Base-by-base conservation (phyloP, 2,113 vertebrate species). In the Saccopteryx leptura region DNA sequence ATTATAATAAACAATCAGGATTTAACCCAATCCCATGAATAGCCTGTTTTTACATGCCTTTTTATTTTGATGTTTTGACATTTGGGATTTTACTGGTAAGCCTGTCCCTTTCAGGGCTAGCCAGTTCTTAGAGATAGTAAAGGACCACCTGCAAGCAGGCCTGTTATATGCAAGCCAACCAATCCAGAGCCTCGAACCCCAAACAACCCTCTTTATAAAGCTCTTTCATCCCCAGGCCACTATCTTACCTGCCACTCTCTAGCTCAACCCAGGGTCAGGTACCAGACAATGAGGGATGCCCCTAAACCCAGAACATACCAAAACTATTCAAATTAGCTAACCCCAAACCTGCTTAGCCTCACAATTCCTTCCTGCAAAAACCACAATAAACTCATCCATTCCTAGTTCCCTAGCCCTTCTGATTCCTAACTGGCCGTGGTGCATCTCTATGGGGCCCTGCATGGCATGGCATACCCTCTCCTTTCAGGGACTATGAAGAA, bases 61-160 rank as follows among this genome's bases (percentile, higher is more conserved):
- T 92, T 88, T 58, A 63, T 78, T 88, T 46, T 83, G 39, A 39
- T 71, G 50, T 58, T 91, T 93, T 71, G 56, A 56, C 33, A 54
- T 83, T 48, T 88, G 82, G 33, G 24, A 50, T 46, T n/a, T 86
- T 68, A 69, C 14, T 82, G 17, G 26, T 50, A 28, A 65, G 31
- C 54, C 58, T 9, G 58, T 88, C 39, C 58, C 39, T 33, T n/a
- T 31, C 23, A 19, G 58, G 31, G 31, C 31, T 66, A 88, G 83
- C n/a, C 19, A 31, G 50, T 33, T 91, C 63, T 63, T 83, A 33
- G 50, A 83, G 65, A 26, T 7, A 74, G 14, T 63, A 66, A 88
- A 78, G 21, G 39, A 86, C 60, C 12, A 39, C 26, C 52, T 68
- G 15, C 6, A 66, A 66, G 26, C 1, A 5, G 7, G 46, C 10